Conservation (phyloP, 2,888 invertebrate genomes). For the Antheraea yamamai region DNA sequence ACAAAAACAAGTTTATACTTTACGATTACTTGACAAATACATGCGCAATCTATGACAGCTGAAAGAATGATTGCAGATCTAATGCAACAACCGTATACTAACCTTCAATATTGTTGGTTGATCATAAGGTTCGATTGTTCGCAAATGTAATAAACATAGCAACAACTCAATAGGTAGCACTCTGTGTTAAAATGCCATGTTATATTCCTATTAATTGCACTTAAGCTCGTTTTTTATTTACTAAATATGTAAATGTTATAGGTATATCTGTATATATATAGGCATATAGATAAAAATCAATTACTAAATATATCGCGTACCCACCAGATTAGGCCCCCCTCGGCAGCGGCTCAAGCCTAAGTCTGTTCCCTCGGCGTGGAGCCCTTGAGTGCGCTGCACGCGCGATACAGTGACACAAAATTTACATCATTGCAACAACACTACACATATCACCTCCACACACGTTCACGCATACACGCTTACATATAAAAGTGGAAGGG, state of each 20-base stretch:
- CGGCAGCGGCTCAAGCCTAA: too few species aligned
- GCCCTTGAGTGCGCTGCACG: too few species aligned
- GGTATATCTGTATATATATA: not conserved
- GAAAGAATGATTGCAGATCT: not conserved
- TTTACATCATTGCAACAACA: too few species aligned
- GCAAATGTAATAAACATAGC: conserved; percentile 1
- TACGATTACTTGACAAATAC: not conserved
- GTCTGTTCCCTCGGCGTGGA: too few species aligned
- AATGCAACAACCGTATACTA: not conserved
- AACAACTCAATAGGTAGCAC: not conserved
- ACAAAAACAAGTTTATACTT: not conserved
- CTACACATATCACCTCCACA: too few species aligned
- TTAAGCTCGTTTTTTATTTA: not conserved
- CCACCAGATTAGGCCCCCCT: too few species aligned
- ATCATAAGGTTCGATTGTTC: not conserved
- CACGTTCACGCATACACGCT: too few species aligned
- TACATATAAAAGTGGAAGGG: too few species aligned
- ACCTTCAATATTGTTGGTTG: not conserved
- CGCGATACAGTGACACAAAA: too few species aligned
- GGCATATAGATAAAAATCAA: too few species aligned
- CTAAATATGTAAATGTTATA: not conserved
- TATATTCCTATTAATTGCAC: not conserved
- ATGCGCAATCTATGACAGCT: not conserved
- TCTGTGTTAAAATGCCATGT: not conserved
- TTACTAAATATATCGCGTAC: too few species aligned